Evolutionary conservation across 2,888 invertebrate species (phyloP).

Genomic region (Polylopha cassiicola): DNA sequence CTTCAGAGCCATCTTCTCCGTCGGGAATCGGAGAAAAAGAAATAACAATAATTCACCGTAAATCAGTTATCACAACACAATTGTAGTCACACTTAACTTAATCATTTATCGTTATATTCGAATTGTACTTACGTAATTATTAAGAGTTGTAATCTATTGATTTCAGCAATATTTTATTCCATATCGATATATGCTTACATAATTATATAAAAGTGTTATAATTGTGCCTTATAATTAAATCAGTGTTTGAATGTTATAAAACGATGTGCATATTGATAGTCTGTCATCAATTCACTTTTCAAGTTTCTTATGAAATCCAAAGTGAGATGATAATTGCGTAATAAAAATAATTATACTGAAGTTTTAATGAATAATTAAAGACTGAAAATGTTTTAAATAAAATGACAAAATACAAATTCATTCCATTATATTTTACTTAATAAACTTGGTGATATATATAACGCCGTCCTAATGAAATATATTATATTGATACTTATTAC

Average conservation of each 20-base stretch:
- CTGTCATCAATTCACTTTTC: slow-evolving; percentile 49
- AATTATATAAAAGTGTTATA: slow-evolving; percentile 11
- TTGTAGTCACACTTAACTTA: too few species aligned
- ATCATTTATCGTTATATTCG: not conserved
- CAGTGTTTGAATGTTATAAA: not conserved
- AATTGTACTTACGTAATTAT: not conserved
- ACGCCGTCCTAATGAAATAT: slow-evolving; percentile 39
- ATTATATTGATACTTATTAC: slow-evolving; percentile 14
- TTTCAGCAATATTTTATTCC: slow-evolving; percentile 14
- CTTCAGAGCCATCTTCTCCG: slow-evolving; percentile 82
- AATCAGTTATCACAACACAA: slow-evolving; percentile 92
- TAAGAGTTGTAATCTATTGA: slow-evolving; percentile 8
- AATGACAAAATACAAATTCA: slow-evolving; percentile 3
- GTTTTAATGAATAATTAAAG: slow-evolving; percentile 7
- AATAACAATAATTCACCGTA: slow-evolving; percentile 85
- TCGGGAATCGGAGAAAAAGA: slow-evolving; percentile 79
- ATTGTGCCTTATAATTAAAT: slow-evolving; percentile 14
- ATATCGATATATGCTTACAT: slow-evolving; percentile 5
- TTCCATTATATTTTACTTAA: slow-evolving; percentile 18
- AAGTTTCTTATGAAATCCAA: slow-evolving; percentile 61
- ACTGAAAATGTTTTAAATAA: slow-evolving; percentile 8
- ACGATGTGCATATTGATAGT: not conserved
- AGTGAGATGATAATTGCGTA: slow-evolving; percentile 46
- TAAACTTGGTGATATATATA: slow-evolving; percentile 28
- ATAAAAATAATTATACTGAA: slow-evolving; percentile 5